Percentiles rank a stretch among this genome's conserved stretches.
Conservation (phyloP, 2,797 vertebrate genomes). For the Pogoniulus pusillus region DNA sequence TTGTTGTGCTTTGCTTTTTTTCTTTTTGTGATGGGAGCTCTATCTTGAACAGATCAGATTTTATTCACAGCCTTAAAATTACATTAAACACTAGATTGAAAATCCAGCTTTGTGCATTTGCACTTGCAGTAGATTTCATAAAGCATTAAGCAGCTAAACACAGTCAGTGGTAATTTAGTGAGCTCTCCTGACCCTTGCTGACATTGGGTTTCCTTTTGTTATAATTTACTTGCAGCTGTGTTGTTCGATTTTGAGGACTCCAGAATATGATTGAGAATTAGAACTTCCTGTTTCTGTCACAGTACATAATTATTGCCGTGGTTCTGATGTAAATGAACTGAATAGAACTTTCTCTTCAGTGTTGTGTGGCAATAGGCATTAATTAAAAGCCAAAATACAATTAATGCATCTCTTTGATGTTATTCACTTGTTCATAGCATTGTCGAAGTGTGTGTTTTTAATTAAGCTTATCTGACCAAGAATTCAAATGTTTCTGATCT, state of each 20-base stretch:
- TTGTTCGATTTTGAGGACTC: conserved; percentile 48
- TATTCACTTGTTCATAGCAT: conserved; percentile 22
- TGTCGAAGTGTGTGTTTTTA: conserved; percentile 53
- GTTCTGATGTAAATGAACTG: conserved; percentile 58
- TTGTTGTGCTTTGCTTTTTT: background rate
- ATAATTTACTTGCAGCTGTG: conserved; percentile 41
- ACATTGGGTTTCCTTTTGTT: conserved; percentile 37
- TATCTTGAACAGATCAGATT: background rate
- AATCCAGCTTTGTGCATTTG: conserved; percentile 8
- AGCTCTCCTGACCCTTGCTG: conserved; percentile 51
- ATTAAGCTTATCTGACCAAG: conserved; percentile 61
- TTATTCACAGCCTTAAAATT: background rate
- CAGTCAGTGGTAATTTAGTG: conserved; percentile 41
- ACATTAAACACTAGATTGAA: conserved; percentile 16
- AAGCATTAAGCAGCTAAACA: background rate
- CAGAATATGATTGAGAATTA: conserved; percentile 54
- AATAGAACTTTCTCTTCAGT: conserved; percentile 37
- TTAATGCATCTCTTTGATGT: conserved; percentile 63
- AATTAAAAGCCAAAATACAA: conserved; percentile 58
- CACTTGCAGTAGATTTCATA: background rate
- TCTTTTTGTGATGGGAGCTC: background rate
- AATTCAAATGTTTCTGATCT: conserved; percentile 59
- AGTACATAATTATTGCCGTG: conserved; percentile 46
- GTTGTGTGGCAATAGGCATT: conserved; percentile 36
- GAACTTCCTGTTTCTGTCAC: conserved; percentile 55